Conservation (phyloP, 2,888 invertebrate genomes). For the Mimachlamys varia region DNA sequence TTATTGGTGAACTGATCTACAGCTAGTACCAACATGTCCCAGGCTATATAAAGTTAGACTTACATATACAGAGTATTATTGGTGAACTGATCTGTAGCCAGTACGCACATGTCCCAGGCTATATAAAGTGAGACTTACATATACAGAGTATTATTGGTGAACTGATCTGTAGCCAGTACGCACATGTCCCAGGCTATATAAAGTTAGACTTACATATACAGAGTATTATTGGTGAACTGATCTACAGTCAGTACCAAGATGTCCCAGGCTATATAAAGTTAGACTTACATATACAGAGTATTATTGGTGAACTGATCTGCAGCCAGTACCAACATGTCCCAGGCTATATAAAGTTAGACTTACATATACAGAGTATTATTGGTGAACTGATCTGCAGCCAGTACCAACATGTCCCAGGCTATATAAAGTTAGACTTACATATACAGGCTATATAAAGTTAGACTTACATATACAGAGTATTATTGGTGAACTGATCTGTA, state of each 20-base stretch:
- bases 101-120: constrained; percentile 83
- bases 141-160: constrained; percentile 64
- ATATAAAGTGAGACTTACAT: constrained; percentile 81
- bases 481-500: constrained; percentile 55
- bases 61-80: constrained; percentile 68
- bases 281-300: constrained; percentile 65
- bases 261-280: constrained; percentile 84
- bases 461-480: constrained; percentile 66
- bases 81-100: constrained; percentile 56
- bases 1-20: constrained; percentile 57
- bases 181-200: constrained; percentile 84
- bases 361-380: constrained; percentile 68
- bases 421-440: too few relatives aligned
- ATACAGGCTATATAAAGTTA: too few relatives aligned
- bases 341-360: constrained; percentile 84
- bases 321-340: constrained; percentile 78
- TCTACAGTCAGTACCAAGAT: constrained; percentile 67
- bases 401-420: constrained; percentile 83
- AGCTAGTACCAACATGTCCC: constrained; percentile 78
- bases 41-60: constrained; percentile 84
- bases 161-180: constrained; percentile 61
- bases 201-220: constrained; percentile 79
- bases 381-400: constrained; percentile 56
- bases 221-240: constrained; percentile 57
- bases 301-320: constrained; percentile 57